A percentile compares a stretch with the other conserved stretches of the same genome.
Conservation (phyloP, 2,113 vertebrate genomes). For the Willisornis vidua region DNA sequence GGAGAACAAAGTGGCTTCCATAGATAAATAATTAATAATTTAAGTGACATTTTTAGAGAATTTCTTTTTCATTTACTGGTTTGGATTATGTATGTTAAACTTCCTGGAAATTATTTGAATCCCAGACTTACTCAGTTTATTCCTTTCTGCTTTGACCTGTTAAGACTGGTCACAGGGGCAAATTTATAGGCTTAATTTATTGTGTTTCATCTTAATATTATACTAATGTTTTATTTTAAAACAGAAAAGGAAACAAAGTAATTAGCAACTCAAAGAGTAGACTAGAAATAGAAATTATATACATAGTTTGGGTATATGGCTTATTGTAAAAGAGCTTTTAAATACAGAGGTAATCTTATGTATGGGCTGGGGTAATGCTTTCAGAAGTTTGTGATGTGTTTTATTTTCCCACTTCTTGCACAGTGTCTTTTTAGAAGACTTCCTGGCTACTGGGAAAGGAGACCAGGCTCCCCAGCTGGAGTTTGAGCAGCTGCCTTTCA, state of each 20-base stretch:
- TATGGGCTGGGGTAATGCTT: not conserved
- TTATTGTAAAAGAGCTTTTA: not conserved
- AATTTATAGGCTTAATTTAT: not conserved
- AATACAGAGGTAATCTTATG: not conserved
- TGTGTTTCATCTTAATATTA: not conserved
- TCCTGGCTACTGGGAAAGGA: constrained; percentile 80
- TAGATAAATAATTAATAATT: not conserved
- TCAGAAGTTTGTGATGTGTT: not conserved
- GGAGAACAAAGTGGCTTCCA: not conserved
- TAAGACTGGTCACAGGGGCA: not conserved
- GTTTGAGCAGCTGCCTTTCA: constrained; percentile 96
- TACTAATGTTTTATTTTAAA: not conserved
- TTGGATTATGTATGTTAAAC: not conserved
- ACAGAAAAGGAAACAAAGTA: not conserved
- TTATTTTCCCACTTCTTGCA: not conserved
- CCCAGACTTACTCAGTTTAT: not conserved
- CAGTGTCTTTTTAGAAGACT: constrained; percentile 92
- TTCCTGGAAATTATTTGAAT: not conserved
- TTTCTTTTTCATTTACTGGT: not conserved
- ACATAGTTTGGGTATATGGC: too few species aligned
- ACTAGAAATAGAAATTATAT: not conserved
- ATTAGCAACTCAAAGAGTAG: not conserved
- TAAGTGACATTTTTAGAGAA: not conserved
- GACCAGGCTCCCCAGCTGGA: constrained; percentile 92
- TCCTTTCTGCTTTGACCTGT: not conserved